A percentile compares a stretch with the other conserved stretches of the same genome.
Evolutionary conservation across 1,140 invertebrate species (phyloP).

Genomic region (Luehdorfia chinensis): DNA sequence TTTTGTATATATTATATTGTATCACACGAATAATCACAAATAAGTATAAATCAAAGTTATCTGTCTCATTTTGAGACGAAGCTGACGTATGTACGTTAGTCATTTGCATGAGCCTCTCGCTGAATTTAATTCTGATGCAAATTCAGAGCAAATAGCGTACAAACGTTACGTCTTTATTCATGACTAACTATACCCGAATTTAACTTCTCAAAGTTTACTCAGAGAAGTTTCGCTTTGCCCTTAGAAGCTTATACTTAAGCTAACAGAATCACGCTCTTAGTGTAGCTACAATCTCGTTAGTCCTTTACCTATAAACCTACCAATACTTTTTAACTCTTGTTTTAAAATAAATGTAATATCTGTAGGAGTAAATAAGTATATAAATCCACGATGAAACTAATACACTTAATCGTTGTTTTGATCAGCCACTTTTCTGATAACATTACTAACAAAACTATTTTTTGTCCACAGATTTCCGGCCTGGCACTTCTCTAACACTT

Average conservation of each 20-base stretch:
- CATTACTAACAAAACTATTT: conserved; percentile 58
- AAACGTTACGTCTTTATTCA: conserved; percentile 31
- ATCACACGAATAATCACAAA: too few relatives aligned
- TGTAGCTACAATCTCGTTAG: background rate
- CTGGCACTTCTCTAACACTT: conserved; percentile 33
- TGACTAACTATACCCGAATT: conserved; percentile 29
- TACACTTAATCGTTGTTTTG: background rate
- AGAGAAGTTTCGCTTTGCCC: conserved; percentile 22
- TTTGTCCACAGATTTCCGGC: conserved; percentile 65
- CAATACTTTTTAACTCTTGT: background rate
- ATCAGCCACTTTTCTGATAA: conserved; percentile 25
- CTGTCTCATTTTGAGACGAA: conserved; percentile 18
- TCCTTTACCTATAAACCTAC: background rate
- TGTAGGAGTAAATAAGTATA: too few relatives aligned
- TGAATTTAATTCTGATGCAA: conserved; percentile 54
- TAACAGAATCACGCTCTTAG: background rate
- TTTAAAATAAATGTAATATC: too few relatives aligned
- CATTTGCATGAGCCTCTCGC: conserved; percentile 40
- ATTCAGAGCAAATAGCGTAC: conserved; percentile 41
- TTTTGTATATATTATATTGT: too few relatives aligned
- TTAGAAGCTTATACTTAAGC: conserved; percentile 7
- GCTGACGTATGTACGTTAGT: conserved; percentile 17
- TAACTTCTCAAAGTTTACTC: conserved; percentile 28
- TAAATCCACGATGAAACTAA: background rate
- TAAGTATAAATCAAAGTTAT: background rate